Conservation (phyloP, 1,140 invertebrate genomes). For the Aethina tumida region DNA sequence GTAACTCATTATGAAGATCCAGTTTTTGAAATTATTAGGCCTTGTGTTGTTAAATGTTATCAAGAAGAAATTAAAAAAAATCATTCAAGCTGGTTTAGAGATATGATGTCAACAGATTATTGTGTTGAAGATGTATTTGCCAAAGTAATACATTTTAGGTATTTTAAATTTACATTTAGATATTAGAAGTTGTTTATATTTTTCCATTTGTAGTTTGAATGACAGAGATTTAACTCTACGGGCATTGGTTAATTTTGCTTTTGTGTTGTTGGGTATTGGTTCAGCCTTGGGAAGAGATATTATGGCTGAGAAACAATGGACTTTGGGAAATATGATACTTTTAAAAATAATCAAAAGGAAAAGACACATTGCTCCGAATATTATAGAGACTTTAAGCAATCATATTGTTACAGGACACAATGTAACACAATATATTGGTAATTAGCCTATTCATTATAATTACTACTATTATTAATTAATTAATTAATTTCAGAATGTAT, state of each 20-base stretch:
- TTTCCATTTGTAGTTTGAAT: slow-evolving; percentile 35
- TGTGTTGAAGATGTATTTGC: slow-evolving; percentile 37
- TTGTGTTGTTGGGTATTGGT: slow-evolving; percentile 38
- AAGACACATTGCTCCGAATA: slow-evolving; percentile 34
- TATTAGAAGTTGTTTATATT: slow-evolving; percentile 14
- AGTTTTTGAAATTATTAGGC: slow-evolving; percentile 42
- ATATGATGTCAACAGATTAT: slow-evolving; percentile 31
- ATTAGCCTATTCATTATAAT: slow-evolving; percentile 8
- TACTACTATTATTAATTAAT: background rate
- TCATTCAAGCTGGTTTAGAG: slow-evolving; percentile 43
- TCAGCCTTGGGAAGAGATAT: slow-evolving; percentile 25
- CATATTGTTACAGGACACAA: slow-evolving; percentile 37
- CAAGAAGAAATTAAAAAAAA: slow-evolving; percentile 39
- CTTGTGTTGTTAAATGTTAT: slow-evolving; percentile 35
- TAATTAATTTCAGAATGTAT: slow-evolving; percentile 40
- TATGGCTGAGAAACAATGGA: slow-evolving; percentile 33
- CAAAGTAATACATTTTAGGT: slow-evolving; percentile 40
- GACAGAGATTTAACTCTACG: slow-evolving; percentile 43
- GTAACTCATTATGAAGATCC: slow-evolving; percentile 38
- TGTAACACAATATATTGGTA: slow-evolving; percentile 43
- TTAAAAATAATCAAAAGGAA: slow-evolving; percentile 41
- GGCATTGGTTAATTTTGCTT: slow-evolving; percentile 44
- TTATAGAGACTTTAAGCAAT: slow-evolving; percentile 39
- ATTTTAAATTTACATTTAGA: slow-evolving; percentile 13
- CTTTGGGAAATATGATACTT: slow-evolving; percentile 40